Evolutionary conservation across 2,797 vertebrate species (phyloP), one percentile per base, ranked within the genome.

Genomic region (Falco rusticolus): DNA sequence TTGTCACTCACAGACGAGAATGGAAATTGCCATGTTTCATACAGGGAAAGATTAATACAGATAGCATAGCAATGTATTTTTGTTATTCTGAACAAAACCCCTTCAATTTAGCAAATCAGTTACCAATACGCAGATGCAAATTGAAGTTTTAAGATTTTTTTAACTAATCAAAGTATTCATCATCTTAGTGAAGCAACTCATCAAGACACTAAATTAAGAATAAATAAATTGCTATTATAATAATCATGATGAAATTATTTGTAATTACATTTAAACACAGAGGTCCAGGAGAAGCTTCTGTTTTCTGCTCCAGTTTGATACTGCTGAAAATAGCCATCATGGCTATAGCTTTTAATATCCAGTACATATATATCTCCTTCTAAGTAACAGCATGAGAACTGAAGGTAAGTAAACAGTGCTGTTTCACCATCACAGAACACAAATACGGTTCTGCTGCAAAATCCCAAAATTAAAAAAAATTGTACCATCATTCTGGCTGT

Each of bases 201-300:
- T 91, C 78, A 94, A 90, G 92, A 97, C 96, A 95, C 74, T 94
- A 96, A 97, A 96, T 94, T 96, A 95, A 93, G 74, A 97, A 93
- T 90, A 95, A 97, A 92, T 92, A 97, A 96, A 90, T 94, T 94
- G 48, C 71, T 94, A 87, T 84, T 16, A 63, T 37, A 94, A 93
- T 83, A 97, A 97, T 91, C 3, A 94, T 71, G 15, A 89, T 93
- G 77, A 89, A 97, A 97, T 96, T 95, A 84, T 94, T 97, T 90
- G 54, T 69, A 96, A 96, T 91, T 96, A 83, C 37, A 87, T 95
- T 93, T 96, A 92, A 89, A 74, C 22, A 63, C 13, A 65, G 9
- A 66, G 45, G 9, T 71, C 68, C 50, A 90, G 76, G 29, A 91
- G 50, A 97, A 90, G 53, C 51, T 94, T 97, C 48, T 87, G 11